Base-by-base conservation (phyloP, 2,888 invertebrate species). In the Microctonus brassicae region DNA sequence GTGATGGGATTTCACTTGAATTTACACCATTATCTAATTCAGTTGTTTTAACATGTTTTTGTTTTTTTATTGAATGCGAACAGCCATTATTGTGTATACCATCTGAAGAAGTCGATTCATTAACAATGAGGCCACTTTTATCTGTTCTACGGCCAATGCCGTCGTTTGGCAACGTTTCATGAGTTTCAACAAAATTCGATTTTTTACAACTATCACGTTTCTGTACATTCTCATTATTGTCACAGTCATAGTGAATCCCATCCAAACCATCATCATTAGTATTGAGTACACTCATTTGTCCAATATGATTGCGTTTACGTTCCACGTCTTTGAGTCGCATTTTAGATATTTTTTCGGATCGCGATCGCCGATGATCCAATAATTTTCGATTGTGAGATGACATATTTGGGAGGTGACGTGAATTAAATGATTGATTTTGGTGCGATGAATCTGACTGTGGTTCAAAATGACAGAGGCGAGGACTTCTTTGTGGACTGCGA, bases 401-500 rank as follows among this genome's bases (percentile, higher is more conserved):
- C 4, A 78, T 70, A 58, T 73, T 71, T 11, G 70, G 36, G 10
- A 67, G 73, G 0, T 69, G 72, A 24, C 80, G 80, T 0, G 36
- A n/a, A n/a, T n/a, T 42, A 26, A 52, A 76, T 57, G 33, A 60
- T 5, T 74, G 68, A 74, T 57, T 60, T n/a, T 75, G 73, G 0
- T 74, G 64, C 3, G 77, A 76, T 22, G 34, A 52, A n/a, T 74
- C 74, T 1, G 75, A 73, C 1, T 84, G 76, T 0, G 82, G 76
- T 33, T 86, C 86, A 29, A 87, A 87, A 26, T 87, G 86, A 69
- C 87, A 86, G 70, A 87, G 76, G 13, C 87, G 79, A 0, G 87
- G 87, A 73, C 86, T 86, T 34, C 82, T 78, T 61, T 83, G 84
- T 0, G 87, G 87, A 76, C 87, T 87, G 73, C 81, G 83, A 55